These are phyloP conservation scores for Crocuta crocuta DNA, from an alignment of 2,113 vertebrate species.

Conservation along the genomic window DNA sequence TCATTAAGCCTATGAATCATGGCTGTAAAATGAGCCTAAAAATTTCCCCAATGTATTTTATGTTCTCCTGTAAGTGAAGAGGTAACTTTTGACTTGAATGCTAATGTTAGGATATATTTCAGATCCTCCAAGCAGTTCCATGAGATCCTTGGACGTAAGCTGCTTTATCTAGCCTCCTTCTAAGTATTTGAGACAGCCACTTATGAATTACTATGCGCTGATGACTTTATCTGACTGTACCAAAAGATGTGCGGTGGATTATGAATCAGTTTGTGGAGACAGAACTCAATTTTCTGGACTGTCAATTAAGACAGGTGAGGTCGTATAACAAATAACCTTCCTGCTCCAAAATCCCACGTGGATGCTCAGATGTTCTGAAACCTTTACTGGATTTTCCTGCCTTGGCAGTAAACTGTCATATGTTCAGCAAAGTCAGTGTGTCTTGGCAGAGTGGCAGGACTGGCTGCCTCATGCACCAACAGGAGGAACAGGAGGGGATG, in stretches of 20 bases:
- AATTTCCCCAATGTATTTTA: not conserved
- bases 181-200: constrained; percentile 23
- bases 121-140: constrained; percentile 32
- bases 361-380: constrained; percentile 48
- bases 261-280: constrained; percentile 11
- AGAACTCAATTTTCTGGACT: constrained; percentile 49
- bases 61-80: constrained; percentile 1
- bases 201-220: constrained; percentile 33
- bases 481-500: not conserved
- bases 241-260: not conserved
- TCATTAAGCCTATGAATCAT: constrained; percentile 33
- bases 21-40: not conserved
- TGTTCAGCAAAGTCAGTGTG: constrained; percentile 4
- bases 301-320: constrained; percentile 54
- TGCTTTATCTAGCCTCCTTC: constrained; percentile 22
- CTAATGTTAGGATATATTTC: constrained; percentile 45
- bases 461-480: not conserved
- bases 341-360: constrained; percentile 27
- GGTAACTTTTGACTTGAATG: constrained; percentile 2
- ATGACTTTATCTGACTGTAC: constrained; percentile 40
- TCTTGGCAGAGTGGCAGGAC: not conserved
- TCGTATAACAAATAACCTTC: not conserved
- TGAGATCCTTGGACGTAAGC: constrained; percentile 18
- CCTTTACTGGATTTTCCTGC: constrained; percentile 51
- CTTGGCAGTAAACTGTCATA: constrained; percentile 47